Evolutionary conservation across 2,888 invertebrate genomes (phyloP), one percentile per base, ranked within the genome.

Genomic region (Schrankia costaestrigalis): DNA sequence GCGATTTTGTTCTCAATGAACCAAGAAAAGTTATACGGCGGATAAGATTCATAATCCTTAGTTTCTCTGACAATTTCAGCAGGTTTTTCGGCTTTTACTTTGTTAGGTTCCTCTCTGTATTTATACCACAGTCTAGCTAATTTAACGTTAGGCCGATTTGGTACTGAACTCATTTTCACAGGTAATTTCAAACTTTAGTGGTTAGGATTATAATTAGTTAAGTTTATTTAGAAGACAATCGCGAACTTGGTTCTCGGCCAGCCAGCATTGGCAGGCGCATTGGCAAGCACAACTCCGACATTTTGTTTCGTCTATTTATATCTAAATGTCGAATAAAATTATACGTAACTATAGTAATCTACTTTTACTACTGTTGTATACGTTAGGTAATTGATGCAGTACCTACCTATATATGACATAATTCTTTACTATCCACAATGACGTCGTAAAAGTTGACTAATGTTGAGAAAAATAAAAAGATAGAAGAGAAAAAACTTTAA

Each of bases 1-100:
- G 93, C 93, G 17, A 94, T 70, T 65, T 91, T 82, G 11, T 84
- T 78, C 11, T 89, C 85, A 1, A 92, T 83, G 9, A 94, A 88
- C 93, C 93, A 94, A 0, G 93, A 93, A 64, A 93, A 94, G 57
- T 93, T 93, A 71, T 89, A 90, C 0, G 92, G 92, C 0, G 90
- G 84, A 47, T 89, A 89, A 0, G 81, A 71, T 36, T 88, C 86
- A 31, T 78, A 76, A 10, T 84, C 77, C 27, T 76, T 74, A 3
- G 60, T 53, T 37, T 65, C 54, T 19, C 48, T 33, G 19, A 53
- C 41, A 15, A 53, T 46, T 15, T 53, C 56, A 32, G 44, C 39
- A 8, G 30, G 26, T 17, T 46, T 41, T 35, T 43, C 32, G 5
- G 30, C 27, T 17, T 50, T 63, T 41, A 67, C 65, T 7, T 31